Evolutionary conservation across 2,113 vertebrate species (phyloP).

Genomic region (Mus spicilegus): DNA sequence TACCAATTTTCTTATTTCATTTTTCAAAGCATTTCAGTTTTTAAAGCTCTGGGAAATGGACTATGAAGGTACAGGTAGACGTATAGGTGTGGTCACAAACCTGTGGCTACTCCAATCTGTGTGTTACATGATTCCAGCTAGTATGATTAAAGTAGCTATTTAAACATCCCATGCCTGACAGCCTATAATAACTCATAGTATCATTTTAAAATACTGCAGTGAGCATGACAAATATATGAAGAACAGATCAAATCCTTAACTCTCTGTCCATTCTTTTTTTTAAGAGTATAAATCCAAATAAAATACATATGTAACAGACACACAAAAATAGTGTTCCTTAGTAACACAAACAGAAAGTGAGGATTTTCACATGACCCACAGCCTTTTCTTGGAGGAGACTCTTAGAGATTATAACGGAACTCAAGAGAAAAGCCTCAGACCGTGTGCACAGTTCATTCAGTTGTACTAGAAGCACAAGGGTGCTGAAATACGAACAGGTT

Average conservation of each 20-base stretch:
- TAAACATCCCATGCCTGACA: not conserved
- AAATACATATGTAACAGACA: not conserved
- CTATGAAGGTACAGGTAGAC: not conserved
- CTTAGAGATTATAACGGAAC: not conserved
- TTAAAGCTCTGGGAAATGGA: not conserved
- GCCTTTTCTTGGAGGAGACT: conserved; percentile 9
- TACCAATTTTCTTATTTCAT: not conserved
- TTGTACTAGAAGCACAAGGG: conserved; percentile 39
- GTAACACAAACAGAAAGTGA: not conserved
- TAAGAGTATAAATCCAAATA: conserved; percentile 13
- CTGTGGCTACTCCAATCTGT: not conserved
- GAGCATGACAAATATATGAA: not conserved
- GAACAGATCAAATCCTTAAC: not conserved
- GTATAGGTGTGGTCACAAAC: not conserved
- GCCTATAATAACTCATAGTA: not conserved
- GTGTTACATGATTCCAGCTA: not conserved
- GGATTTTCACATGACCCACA: conserved; percentile 39
- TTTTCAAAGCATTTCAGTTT: conserved; percentile 1
- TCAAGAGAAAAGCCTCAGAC: conserved; percentile 17
- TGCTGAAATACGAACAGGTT: conserved; percentile 40
- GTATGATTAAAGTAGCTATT: not conserved
- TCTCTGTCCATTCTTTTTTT: not conserved
- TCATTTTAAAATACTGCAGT: not conserved
- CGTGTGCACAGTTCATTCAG: not conserved
- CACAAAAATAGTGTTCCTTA: not conserved